Conservation (phyloP, 53 echinoderm and acorn worm species). For the Actinopyga echinites region DNA sequence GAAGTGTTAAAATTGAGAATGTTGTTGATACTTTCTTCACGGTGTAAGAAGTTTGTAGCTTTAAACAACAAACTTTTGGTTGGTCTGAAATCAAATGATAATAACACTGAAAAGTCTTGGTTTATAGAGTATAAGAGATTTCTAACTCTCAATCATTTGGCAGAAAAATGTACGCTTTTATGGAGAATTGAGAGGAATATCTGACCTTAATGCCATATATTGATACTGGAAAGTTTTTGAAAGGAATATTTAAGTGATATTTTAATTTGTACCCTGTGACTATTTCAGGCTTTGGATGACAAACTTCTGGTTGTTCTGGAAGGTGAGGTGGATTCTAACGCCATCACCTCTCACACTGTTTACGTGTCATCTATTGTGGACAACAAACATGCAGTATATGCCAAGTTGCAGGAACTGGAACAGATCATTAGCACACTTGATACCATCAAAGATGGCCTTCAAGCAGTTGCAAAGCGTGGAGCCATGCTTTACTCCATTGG, state of each 20-base stretch:
- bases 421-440: constrained; percentile 68
- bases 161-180: too few species aligned
- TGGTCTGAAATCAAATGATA: too few species aligned
- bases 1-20: too few species aligned
- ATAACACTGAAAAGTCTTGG: too few species aligned
- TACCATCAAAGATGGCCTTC: constrained; percentile 69
- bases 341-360: constrained; percentile 89
- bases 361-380: constrained; percentile 93
- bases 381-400: constrained; percentile 81
- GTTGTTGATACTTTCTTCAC: too few species aligned
- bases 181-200: too few species aligned
- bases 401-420: constrained; percentile 71
- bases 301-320: constrained; percentile 74
- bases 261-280: neutral
- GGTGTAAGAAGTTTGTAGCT: too few species aligned
- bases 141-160: too few species aligned
- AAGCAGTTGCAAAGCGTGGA: constrained; percentile 83
- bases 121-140: too few species aligned
- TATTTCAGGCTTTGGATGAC: constrained; percentile 69
- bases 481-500: constrained; percentile 88
- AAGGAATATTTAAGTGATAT: neutral
- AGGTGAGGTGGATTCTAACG: constrained; percentile 80
- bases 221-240: neutral
- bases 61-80: too few species aligned
- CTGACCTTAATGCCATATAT: neutral